phyloP scores from a whole-genome alignment of 2,113 vertebrate genomes.

The chimpanzee (Pan troglodytes) region DNA sequence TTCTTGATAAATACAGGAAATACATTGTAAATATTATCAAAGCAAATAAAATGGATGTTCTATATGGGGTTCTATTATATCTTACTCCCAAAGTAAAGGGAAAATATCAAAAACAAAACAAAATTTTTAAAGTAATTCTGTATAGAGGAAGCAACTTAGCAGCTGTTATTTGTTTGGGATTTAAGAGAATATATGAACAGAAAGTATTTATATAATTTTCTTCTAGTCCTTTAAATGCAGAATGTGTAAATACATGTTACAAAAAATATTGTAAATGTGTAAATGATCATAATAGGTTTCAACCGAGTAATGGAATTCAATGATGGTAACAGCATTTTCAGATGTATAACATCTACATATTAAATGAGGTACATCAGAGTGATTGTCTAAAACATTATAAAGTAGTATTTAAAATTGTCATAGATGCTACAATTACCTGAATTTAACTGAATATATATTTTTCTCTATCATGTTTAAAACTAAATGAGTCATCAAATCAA shows the following conservation, averaged over 20 bases:
- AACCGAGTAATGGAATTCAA: constrained; percentile 53
- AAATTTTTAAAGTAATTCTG: constrained; percentile 69
- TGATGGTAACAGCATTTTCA: constrained; percentile 6
- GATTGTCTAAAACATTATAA: constrained; percentile 54
- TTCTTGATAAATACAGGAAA: constrained; percentile 78
- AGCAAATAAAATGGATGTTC: constrained; percentile 77
- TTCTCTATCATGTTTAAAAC: background rate
- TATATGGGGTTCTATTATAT: constrained; percentile 69
- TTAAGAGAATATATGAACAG: constrained; percentile 56
- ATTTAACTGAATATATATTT: constrained; percentile 25
- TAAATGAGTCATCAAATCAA: background rate
- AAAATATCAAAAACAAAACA: background rate
- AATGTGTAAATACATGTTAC: constrained; percentile 61
- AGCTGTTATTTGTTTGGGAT: constrained; percentile 23
- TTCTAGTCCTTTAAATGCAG: constrained; percentile 56
- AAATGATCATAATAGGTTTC: constrained; percentile 52
- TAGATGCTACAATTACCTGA: background rate
- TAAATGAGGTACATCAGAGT: constrained; percentile 19
- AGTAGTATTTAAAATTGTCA: constrained; percentile 52
- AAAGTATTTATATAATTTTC: constrained; percentile 65
- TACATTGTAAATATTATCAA: constrained; percentile 79
- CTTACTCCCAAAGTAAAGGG: constrained; percentile 68
- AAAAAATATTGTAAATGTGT: constrained; percentile 57
- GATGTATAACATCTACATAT: constrained; percentile 46
- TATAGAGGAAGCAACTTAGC: constrained; percentile 49